These are phyloP conservation scores for Lypha dubia DNA, from an alignment of 2,888 invertebrate species.

Conservation along the genomic window DNA sequence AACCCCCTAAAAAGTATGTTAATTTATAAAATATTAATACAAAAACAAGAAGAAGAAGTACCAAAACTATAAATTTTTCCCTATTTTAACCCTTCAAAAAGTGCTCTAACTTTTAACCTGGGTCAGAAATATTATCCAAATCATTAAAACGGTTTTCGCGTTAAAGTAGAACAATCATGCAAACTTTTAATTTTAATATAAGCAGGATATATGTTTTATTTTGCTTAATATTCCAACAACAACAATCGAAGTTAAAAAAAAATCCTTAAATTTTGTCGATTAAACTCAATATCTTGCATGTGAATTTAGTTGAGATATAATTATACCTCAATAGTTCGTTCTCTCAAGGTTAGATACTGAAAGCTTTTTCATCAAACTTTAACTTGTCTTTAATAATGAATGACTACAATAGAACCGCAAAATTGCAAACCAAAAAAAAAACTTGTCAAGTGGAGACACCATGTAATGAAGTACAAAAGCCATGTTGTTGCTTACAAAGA, in stretches of 20 bases:
- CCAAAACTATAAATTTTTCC: too few species aligned
- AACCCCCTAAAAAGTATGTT: too few species aligned
- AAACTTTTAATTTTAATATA: too few species aligned
- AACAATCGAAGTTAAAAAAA: too few species aligned
- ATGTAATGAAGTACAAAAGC: constrained; percentile 25
- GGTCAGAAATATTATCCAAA: too few species aligned
- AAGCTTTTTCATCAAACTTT: constrained; percentile 16
- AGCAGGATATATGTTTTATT: too few species aligned
- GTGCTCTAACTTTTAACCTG: too few species aligned
- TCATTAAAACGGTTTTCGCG: too few species aligned
- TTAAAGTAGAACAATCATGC: too few species aligned
- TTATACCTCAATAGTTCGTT: constrained; percentile 13
- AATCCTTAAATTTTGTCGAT: constrained; percentile 25
- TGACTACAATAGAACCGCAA: constrained; percentile 13
- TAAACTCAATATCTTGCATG: neutral
- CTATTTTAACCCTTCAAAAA: too few species aligned
- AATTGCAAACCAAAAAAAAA: constrained; percentile 11
- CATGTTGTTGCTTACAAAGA: constrained; percentile 17
- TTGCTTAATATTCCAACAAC: neutral
- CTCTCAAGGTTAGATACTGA: constrained; percentile 35
- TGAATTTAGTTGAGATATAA: neutral
- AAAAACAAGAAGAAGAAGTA: too few species aligned
- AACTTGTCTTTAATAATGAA: neutral
- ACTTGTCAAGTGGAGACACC: constrained; percentile 7
- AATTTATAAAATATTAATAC: too few species aligned